phyloP scores from a whole-genome alignment of 2,797 vertebrate species.

The Pseudopleuronectes americanus region DNA sequence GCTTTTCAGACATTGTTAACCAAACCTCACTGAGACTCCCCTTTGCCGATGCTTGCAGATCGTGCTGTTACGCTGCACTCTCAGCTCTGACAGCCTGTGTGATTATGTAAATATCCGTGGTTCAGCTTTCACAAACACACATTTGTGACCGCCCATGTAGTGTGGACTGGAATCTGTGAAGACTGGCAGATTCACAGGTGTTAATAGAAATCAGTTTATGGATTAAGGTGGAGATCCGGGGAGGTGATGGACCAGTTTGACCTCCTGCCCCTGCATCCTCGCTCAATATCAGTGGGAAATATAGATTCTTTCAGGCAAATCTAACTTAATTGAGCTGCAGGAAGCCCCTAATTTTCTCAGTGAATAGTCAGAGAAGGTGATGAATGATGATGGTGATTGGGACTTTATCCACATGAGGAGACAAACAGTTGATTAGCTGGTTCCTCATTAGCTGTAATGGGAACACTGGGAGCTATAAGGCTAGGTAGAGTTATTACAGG shows the following conservation, averaged over 20 bases:
- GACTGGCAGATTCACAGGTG: conserved; percentile 31
- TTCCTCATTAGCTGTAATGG: conserved; percentile 1
- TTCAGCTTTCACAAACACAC: conserved; percentile 7
- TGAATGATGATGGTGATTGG: conserved; percentile 25
- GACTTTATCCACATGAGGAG: conserved; percentile 16
- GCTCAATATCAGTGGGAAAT: conserved; percentile 45
- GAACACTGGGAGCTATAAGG: not conserved
- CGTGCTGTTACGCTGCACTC: conserved; percentile 37
- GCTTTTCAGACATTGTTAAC: conserved; percentile 44
- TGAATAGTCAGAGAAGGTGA: conserved; percentile 39
- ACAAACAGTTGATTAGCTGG: conserved; percentile 10
- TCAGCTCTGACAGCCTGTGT: conserved; percentile 46
- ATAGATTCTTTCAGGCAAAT: conserved; percentile 60
- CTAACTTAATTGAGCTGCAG: conserved; percentile 37
- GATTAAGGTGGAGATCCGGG: conserved; percentile 54
- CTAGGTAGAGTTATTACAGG: too few relatives aligned
- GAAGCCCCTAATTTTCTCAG: conserved; percentile 4
- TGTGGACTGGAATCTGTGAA: conserved; percentile 19
- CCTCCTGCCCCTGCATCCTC: conserved; percentile 24
- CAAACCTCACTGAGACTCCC: conserved; percentile 23
- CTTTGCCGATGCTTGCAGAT: conserved; percentile 27
- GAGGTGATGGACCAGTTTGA: conserved; percentile 54
- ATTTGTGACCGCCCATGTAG: not conserved
- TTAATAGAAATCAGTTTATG: conserved; percentile 52
- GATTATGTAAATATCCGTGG: conserved; percentile 55